Conservation (phyloP, 23 tunicate species). For the Ascidia mentula region DNA sequence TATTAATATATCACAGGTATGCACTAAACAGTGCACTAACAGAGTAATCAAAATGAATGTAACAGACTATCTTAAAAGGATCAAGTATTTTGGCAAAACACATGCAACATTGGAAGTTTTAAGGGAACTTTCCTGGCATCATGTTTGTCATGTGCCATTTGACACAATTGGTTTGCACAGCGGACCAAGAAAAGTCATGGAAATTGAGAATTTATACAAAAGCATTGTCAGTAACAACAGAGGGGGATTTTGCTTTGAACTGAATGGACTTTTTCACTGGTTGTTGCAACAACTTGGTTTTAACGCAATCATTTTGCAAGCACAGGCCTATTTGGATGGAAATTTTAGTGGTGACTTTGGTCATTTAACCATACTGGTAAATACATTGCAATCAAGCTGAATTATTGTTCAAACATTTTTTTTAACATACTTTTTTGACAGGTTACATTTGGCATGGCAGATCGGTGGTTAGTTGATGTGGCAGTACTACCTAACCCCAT, state of each 20-base stretch:
- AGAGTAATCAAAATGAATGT: slow-evolving; percentile 9
- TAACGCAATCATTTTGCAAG: background rate
- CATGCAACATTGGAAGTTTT: slow-evolving; percentile 13
- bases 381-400: background rate
- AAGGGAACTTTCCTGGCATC: background rate
- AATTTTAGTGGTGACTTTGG: background rate
- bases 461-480: slow-evolving; percentile 12
- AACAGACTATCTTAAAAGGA: background rate
- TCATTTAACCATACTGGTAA: slow-evolving; percentile 1
- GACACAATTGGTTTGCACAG: slow-evolving; percentile 25
- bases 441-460: background rate
- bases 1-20: too few relatives aligned
- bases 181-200: background rate
- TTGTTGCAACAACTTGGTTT: slow-evolving; percentile 1
- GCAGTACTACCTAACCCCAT: slow-evolving; percentile 8
- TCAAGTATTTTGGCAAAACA: slow-evolving; percentile 18
- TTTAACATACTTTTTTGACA: background rate
- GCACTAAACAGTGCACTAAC: too few relatives aligned
- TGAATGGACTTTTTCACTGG: slow-evolving; percentile 29
- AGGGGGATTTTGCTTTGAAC: slow-evolving; percentile 41
- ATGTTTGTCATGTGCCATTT: slow-evolving; percentile 26
- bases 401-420: background rate
- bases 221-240: slow-evolving; percentile 26
- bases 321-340: background rate
- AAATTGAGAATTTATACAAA: slow-evolving; percentile 2